These are phyloP conservation scores for Halcyon leucocephala DNA, from an alignment of 2,797 vertebrate genomes.

Conservation along the genomic window DNA sequence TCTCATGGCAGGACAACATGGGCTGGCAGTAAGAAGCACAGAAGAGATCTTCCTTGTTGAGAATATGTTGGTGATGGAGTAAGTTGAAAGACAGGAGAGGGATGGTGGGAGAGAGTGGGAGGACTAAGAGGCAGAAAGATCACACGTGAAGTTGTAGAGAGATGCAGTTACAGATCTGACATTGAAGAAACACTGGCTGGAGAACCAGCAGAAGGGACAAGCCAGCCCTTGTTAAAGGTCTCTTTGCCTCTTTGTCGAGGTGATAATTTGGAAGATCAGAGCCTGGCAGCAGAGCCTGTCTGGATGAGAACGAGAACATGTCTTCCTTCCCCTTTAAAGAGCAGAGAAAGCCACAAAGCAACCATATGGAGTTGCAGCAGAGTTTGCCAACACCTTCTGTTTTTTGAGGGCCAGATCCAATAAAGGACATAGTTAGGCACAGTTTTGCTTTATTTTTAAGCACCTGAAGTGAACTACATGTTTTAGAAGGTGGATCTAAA, in stretches of 20 bases:
- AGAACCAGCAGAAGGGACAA: neutral
- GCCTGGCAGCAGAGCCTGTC: neutral
- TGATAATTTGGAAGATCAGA: conserved; percentile 38
- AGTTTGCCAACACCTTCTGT: conserved; percentile 47
- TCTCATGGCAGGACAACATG: neutral
- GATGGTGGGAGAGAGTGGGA: neutral
- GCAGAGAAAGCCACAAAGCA: neutral
- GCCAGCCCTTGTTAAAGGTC: conserved; percentile 28
- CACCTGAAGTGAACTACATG: neutral
- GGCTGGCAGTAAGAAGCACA: neutral
- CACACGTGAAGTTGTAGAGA: neutral
- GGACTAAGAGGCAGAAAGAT: neutral
- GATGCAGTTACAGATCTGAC: neutral
- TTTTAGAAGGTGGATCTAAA: neutral
- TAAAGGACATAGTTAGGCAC: neutral
- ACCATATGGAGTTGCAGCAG: conserved; percentile 27
- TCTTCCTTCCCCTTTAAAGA: conserved; percentile 19
- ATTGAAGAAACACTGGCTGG: neutral
- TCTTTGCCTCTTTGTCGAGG: neutral
- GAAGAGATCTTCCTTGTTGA: neutral
- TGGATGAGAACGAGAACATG: neutral
- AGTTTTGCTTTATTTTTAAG: neutral
- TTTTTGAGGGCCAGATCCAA: conserved; percentile 39
- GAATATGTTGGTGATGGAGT: neutral
- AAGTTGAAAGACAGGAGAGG: neutral